Conservation (phyloP, 2,113 vertebrate genomes). For the Pluvianellus socialis region DNA sequence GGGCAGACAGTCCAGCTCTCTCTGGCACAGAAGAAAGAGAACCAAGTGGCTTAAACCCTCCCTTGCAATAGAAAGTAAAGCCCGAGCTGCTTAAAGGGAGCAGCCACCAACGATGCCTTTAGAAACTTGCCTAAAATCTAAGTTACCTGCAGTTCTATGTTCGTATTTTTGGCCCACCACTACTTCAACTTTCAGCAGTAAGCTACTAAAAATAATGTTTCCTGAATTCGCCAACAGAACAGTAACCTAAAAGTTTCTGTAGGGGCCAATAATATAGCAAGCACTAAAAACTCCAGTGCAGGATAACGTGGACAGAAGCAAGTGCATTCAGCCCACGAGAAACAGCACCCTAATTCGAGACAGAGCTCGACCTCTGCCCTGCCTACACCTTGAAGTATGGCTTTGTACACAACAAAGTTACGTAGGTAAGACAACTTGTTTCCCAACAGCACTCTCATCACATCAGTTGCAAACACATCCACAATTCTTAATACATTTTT, state of each 20-base stretch:
- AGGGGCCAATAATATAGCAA: background rate
- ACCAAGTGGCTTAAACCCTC: background rate
- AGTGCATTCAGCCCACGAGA: background rate
- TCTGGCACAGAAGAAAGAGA: background rate
- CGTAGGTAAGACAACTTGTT: accelerated
- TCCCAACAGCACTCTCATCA: background rate
- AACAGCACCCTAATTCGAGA: background rate
- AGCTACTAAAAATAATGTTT: background rate
- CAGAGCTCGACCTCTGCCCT: background rate
- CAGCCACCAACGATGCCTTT: background rate
- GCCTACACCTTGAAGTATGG: background rate
- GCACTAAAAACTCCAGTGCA: background rate
- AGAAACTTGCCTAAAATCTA: background rate
- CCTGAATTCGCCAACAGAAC: background rate
- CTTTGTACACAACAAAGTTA: background rate
- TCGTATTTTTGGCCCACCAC: background rate
- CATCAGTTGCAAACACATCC: accelerated
- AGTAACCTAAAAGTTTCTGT: background rate
- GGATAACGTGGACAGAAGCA: background rate
- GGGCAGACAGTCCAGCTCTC: background rate
- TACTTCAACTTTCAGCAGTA: background rate
- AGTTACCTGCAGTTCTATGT: background rate
- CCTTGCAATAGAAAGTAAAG: background rate
- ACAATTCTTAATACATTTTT: background rate
- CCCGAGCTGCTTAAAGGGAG: background rate